Conservation (phyloP, 2,888 invertebrate genomes). For the Drosophila macrospina region DNA sequence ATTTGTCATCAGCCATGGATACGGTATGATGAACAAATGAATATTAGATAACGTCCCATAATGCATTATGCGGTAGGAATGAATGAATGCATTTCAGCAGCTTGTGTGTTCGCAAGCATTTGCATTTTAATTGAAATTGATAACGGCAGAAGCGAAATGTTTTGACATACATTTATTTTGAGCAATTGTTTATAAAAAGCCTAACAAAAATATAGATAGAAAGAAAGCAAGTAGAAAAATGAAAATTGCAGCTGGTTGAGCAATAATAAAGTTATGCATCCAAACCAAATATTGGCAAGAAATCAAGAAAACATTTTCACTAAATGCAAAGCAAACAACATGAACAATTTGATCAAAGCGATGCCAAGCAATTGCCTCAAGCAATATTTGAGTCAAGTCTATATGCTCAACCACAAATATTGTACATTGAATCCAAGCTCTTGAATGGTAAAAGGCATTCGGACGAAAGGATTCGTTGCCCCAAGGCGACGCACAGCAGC, state of each 20-base stretch:
- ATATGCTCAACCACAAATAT: slow-evolving; percentile 57
- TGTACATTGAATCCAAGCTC: slow-evolving; percentile 71
- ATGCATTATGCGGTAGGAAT: background rate
- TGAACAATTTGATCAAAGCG: slow-evolving; percentile 50
- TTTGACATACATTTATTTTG: slow-evolving; percentile 60
- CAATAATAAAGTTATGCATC: slow-evolving; percentile 63
- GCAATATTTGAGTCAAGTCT: slow-evolving; percentile 64
- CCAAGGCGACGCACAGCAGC: slow-evolving; percentile 22
- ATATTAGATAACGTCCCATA: slow-evolving; percentile 30
- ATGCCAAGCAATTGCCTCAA: slow-evolving; percentile 49
- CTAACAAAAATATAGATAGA: too few species aligned
- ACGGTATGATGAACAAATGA: slow-evolving; percentile 14
- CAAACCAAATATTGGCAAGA: slow-evolving; percentile 55
- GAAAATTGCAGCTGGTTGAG: slow-evolving; percentile 36
- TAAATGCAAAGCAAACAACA: slow-evolving; percentile 65
- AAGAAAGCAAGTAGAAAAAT: slow-evolving; percentile 7
- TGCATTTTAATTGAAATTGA: slow-evolving; percentile 73
- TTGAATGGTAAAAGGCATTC: slow-evolving; percentile 57
- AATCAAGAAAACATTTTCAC: slow-evolving; percentile 43
- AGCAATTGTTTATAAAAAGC: slow-evolving; percentile 43
- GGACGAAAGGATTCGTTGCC: slow-evolving; percentile 52
- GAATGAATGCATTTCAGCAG: slow-evolving; percentile 16
- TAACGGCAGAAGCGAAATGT: slow-evolving; percentile 40
- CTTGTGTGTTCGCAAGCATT: slow-evolving; percentile 8
- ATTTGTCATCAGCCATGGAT: slow-evolving; percentile 21